Conservation (phyloP, 2,888 invertebrate species). For the Tenthredo distinguenda region DNA sequence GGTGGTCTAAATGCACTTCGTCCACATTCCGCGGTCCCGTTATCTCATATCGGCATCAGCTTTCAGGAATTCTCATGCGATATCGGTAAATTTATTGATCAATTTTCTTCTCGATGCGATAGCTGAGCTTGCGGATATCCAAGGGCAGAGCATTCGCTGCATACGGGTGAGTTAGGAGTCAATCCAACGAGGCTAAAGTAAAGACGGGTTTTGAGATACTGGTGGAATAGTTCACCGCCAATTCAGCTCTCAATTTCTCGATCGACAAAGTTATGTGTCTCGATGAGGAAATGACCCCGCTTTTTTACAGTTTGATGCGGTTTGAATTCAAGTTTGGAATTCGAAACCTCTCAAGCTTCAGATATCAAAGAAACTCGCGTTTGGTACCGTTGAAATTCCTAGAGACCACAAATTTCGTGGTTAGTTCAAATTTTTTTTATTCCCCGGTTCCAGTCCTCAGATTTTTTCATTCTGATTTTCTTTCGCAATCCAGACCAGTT, state of each 20-base stretch:
- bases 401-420: background rate
- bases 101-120: background rate
- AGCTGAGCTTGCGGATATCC: constrained; percentile 28
- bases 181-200: background rate
- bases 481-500: background rate
- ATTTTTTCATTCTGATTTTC: background rate
- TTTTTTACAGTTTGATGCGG: background rate
- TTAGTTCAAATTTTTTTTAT: background rate
- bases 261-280: constrained; percentile 5
- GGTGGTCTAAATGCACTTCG: background rate
- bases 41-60: constrained; percentile 19
- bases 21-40: background rate
- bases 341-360: background rate
- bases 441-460: background rate
- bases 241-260: background rate
- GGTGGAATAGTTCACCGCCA: background rate
- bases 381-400: background rate
- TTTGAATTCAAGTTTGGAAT: background rate
- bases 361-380: background rate
- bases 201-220: background rate
- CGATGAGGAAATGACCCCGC: background rate
- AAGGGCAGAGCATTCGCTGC: background rate
- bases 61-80: background rate
- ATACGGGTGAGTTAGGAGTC: constrained; percentile 1
- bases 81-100: constrained; percentile 18